phyloP scores from a whole-genome alignment of 2,113 vertebrate genomes.

The Triplophysa tibetana region DNA sequence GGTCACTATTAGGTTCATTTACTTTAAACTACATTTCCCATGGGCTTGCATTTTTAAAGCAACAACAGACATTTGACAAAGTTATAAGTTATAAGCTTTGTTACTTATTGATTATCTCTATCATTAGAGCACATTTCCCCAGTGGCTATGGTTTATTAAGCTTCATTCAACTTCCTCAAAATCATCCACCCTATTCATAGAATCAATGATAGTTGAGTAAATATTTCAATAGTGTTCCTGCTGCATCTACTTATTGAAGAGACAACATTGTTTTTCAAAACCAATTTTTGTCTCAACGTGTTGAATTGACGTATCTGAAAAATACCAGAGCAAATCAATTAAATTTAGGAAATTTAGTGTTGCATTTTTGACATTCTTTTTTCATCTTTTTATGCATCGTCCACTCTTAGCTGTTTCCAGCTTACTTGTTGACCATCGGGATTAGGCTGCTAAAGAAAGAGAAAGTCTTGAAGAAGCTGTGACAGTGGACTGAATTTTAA shows the following conservation, averaged over 20 bases:
- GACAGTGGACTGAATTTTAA: conserved; percentile 41
- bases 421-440: not conserved
- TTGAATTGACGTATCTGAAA: not conserved
- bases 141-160: conserved; percentile 6
- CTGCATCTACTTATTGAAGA: not conserved
- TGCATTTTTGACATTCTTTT: no score
- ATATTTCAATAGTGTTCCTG: not conserved
- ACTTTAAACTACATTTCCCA: conserved; percentile 31
- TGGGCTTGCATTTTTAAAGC: conserved; percentile 14
- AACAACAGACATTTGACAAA: not conserved
- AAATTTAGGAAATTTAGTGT: no score
- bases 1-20: conserved; percentile 29
- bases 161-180: not conserved
- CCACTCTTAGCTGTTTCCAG: no score
- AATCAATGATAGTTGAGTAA: not conserved
- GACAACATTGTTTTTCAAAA: no score
- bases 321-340: no score
- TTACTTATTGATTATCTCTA: conserved; percentile 40
- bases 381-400: no score
- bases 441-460: conserved; percentile 2
- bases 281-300: not conserved
- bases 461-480: not conserved
- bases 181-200: not conserved
- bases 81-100: conserved; percentile 20
- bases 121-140: conserved; percentile 7